These are phyloP conservation scores for Turnix velox DNA, from an alignment of 2,113 vertebrate genomes.

Conservation along the genomic window DNA sequence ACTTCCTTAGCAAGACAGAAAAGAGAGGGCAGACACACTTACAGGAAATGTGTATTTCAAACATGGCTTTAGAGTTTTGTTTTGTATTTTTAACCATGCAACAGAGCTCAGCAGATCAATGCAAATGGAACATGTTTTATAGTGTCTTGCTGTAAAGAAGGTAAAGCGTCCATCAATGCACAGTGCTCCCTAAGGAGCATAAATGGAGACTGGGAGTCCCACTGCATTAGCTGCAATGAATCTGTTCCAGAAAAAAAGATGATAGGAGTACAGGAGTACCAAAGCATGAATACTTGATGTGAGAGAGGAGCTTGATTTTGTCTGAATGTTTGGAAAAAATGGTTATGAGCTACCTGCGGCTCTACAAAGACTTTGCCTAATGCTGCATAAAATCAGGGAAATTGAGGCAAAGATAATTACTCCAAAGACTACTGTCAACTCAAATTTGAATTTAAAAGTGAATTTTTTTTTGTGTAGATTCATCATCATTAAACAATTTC, in stretches of 20 bases:
- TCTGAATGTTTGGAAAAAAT: background rate
- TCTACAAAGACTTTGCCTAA: background rate
- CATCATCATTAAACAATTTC: background rate
- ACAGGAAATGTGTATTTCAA: background rate
- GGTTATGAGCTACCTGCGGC: background rate
- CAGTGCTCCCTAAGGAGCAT: background rate
- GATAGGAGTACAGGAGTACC: background rate
- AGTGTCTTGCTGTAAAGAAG: constrained; percentile 28
- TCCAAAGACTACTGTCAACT: background rate
- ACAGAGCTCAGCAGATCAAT: constrained; percentile 11
- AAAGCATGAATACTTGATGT: constrained; percentile 12
- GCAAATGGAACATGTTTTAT: constrained; percentile 27
- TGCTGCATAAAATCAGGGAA: background rate
- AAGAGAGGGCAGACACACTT: background rate
- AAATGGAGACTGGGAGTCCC: constrained; percentile 44
- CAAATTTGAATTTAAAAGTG: background rate
- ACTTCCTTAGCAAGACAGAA: background rate
- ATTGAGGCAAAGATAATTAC: background rate
- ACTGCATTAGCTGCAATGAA: constrained; percentile 17
- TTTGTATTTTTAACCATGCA: constrained; percentile 7
- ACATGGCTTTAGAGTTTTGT: background rate
- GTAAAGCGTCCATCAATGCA: background rate
- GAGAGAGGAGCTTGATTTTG: background rate
- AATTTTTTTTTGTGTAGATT: background rate
- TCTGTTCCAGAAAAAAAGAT: background rate